Percentiles rank a stretch among this genome's conserved stretches.
Evolutionary conservation across 2,113 vertebrate species (phyloP).

Genomic region (Xiphorhynchus elegans): DNA sequence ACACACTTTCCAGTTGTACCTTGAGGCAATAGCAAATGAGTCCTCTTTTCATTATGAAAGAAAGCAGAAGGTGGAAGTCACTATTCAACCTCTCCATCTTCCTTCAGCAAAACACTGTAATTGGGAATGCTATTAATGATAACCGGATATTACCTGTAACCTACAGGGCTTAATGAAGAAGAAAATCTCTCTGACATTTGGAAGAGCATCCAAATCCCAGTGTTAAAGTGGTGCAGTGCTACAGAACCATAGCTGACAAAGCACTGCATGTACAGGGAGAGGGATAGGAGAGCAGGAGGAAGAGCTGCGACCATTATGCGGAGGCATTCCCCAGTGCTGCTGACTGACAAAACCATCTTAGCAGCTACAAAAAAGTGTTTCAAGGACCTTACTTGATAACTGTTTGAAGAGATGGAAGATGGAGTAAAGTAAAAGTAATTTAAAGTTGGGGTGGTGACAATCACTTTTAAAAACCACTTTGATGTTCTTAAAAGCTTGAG

Average conservation of each 20-base stretch:
- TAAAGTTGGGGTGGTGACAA: not conserved
- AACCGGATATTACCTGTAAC: constrained; percentile 22
- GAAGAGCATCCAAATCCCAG: not conserved
- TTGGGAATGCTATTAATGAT: not conserved
- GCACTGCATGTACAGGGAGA: not conserved
- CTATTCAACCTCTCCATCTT: constrained; percentile 21
- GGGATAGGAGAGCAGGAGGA: not conserved
- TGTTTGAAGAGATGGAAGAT: not conserved
- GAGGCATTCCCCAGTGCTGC: not conserved
- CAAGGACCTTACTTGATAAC: not conserved
- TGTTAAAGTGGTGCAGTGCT: not conserved
- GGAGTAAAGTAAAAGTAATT: not conserved
- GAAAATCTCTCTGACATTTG: constrained; percentile 39
- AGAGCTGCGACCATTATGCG: not conserved
- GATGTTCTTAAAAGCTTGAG: not conserved
- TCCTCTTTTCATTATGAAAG: constrained; percentile 30
- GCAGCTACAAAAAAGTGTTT: not conserved
- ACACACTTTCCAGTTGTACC: not conserved
- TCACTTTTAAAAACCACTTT: not conserved
- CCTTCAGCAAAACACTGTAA: constrained; percentile 9
- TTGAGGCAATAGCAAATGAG: constrained; percentile 26
- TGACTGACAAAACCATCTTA: not conserved
- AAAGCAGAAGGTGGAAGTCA: constrained; percentile 34
- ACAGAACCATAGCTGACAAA: not conserved
- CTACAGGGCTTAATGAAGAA: constrained; percentile 39